These are phyloP conservation scores for Diachasmimorpha longicaudata DNA, from an alignment of 1,140 invertebrate species.

Conservation along the genomic window DNA sequence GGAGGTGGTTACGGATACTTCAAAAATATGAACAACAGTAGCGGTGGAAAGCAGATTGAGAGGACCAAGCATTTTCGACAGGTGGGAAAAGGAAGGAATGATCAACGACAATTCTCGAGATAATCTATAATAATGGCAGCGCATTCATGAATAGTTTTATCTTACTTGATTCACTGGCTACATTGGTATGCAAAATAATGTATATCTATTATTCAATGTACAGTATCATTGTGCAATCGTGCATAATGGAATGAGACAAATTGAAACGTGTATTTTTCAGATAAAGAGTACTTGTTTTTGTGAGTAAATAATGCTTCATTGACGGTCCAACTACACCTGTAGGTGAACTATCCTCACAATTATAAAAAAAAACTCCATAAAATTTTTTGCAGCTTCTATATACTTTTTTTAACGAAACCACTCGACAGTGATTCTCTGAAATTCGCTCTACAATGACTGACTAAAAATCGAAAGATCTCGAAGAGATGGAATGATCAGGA, in stretches of 20 bases:
- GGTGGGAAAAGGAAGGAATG: conserved; percentile 48
- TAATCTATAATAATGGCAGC: conserved; percentile 40
- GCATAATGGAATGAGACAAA: neutral
- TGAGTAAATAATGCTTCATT: neutral
- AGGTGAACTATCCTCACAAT: too few relatives aligned
- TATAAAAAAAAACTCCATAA: too few relatives aligned
- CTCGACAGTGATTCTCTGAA: too few relatives aligned
- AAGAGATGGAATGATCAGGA: neutral
- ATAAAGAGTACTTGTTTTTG: neutral
- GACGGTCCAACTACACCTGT: too few relatives aligned
- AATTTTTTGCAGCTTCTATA: too few relatives aligned
- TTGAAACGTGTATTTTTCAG: neutral
- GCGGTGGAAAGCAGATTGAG: conserved; percentile 56
- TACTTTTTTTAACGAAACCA: too few relatives aligned
- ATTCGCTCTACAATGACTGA: neutral
- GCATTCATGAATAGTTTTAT: neutral
- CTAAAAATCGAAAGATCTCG: neutral
- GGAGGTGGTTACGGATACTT: conserved; percentile 82
- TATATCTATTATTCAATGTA: conserved; percentile 2
- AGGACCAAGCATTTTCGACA: conserved; percentile 50
- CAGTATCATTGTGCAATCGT: neutral
- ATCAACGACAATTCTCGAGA: conserved; percentile 63
- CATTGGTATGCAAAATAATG: neutral
- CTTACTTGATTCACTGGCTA: neutral
- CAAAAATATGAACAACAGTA: conserved; percentile 71